phyloP scores from a whole-genome alignment of 2,888 invertebrate genomes.

The Lottia gigantea region DNA sequence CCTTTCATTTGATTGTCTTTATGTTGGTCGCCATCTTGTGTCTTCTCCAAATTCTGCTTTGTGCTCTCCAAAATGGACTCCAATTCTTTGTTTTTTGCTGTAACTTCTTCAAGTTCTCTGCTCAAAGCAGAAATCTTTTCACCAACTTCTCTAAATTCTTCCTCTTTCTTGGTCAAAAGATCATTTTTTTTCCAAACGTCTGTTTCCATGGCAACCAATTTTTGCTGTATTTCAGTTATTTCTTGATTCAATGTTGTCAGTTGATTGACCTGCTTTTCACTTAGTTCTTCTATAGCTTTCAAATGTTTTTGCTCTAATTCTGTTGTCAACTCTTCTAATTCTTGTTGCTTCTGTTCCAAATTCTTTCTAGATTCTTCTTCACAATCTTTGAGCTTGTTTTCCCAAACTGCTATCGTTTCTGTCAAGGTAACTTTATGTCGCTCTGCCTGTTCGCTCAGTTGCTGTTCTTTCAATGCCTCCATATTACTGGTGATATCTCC shows the following conservation, averaged over 20 bases:
- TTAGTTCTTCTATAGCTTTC: slow-evolving; percentile 18
- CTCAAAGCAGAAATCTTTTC: slow-evolving; percentile 12
- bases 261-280: slow-evolving; percentile 14
- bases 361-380: slow-evolving; percentile 5
- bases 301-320: slow-evolving; percentile 15
- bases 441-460: slow-evolving; percentile 40
- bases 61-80: slow-evolving; percentile 9
- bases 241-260: slow-evolving; percentile 27
- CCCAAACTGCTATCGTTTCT: slow-evolving; percentile 16
- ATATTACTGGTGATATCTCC: slow-evolving; percentile 42
- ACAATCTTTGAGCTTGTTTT: slow-evolving; percentile 10
- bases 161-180: not conserved
- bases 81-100: slow-evolving; percentile 14
- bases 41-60: not conserved
- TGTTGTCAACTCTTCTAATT: slow-evolving; percentile 19
- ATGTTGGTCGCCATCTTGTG: slow-evolving; percentile 7
- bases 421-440: slow-evolving; percentile 31
- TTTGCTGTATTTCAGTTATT: slow-evolving; percentile 22
- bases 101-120: slow-evolving; percentile 3
- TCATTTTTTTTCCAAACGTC: slow-evolving; percentile 19
- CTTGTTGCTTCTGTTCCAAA: slow-evolving; percentile 16
- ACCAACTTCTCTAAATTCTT: slow-evolving; percentile 3
- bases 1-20: not conserved
- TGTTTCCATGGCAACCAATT: slow-evolving; percentile 24
- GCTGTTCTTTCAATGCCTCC: slow-evolving; percentile 43